Base-by-base conservation (phyloP, 2,113 vertebrate species). In the Embiotoca jacksoni region DNA sequence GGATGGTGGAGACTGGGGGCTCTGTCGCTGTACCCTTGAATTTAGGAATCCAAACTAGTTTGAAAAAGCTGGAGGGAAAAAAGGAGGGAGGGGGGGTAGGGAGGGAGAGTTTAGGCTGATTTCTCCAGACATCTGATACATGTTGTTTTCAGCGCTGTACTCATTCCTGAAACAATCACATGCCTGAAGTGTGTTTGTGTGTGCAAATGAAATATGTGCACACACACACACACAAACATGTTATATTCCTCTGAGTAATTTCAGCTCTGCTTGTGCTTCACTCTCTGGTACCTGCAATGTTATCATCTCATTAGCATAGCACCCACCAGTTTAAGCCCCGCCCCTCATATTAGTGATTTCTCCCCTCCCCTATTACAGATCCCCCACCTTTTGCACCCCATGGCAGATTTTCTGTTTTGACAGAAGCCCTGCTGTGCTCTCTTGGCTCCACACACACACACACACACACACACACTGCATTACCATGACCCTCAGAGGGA, bases 381-480 rank as follows among this genome's bases (percentile, higher is more conserved):
- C 66, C 88, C 88, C 82, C 79, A 84, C 81, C 84, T 86, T 73
- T 71, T 78, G 67, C 85, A 63, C 82, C 85, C 83, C 61, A 62
- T 65, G 59, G 77, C 63, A 91, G 82, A 82, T 87, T 90, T 91
- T 91, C 56, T 88, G 85, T 89, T 90, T 84, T 92, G 92, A 90
- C 91, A 90, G 75, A 80, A 83, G 69, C 73, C 89, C 84, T 82
- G 85, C 91, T 86, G 89, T 59, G 91, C 78, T 81, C 57, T 66
- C 80, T 75, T 59, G 57, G 77, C 81, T 75, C 65, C 56, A 79
- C 54, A 80, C 80, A 79, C 61, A 80, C 69, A 75, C 70, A 75
- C 71, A 70, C 39, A 78, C 36, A 53, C 67, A 63, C 46, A 75
- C 41, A 73, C 83, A 62, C 79, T 75, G 72, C 76, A 81, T 66